Evolutionary conservation across 1,140 invertebrate species (phyloP), one percentile per base, ranked within the genome.

Genomic region (Antheraea mylitta): DNA sequence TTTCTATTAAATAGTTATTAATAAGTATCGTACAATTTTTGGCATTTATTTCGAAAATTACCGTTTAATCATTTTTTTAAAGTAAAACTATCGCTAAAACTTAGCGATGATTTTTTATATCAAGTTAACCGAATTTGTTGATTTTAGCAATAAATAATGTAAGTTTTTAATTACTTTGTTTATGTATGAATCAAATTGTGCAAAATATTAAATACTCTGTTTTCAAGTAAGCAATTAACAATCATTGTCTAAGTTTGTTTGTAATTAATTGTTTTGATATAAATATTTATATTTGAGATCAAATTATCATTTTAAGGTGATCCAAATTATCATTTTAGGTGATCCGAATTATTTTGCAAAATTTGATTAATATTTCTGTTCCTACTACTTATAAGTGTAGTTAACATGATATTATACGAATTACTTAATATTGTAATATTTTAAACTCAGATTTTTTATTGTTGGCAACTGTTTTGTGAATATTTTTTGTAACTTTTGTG

Each of bases 121-220:
- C 38, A 42, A 42, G n/a, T 42, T 11, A 53, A 53, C 45, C 45
- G 45, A 53, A 53, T 53, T 53, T 53, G 45, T 53, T 53, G 45
- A 53, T 53, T 5, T 53, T 53, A 53, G 45, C 11, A 53, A 42
- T 30, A 30, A 30, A 53, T 53, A 53, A 53, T 53, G 11, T 16
- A 13, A 53, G 11, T 53, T 42, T 53, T 16, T 53, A 53, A 53
- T 16, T 6, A 6, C 16, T 53, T 53, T 53, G 13, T 16, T 16
- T 53, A 53, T 16, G 7, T 53, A 53, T 53, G 7, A 53, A 13
- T 53, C 45, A 53, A 0, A 53, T 53, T 53, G 6, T 53, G 45
- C 45, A 53, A 53, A 53, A 53, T 53, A 42, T 30, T 2, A 1
- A 30, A 30, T 30, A 4, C 22, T 30, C 1, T 30, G 22, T 30